Conservation (phyloP, 1,140 invertebrate genomes). For the Saxidomus purpurata region DNA sequence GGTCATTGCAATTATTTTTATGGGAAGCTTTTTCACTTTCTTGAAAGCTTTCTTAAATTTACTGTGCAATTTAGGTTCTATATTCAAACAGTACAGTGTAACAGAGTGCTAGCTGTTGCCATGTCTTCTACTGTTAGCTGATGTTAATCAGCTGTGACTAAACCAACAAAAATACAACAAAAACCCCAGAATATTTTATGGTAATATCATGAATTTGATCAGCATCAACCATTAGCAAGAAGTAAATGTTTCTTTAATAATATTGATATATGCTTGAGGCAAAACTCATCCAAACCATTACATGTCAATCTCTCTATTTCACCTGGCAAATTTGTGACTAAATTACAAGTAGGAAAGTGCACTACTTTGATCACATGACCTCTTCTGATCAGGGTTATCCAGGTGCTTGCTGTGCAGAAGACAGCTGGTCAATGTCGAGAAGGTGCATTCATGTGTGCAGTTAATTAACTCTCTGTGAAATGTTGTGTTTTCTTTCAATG, state of each 20-base stretch:
- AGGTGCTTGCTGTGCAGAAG: constrained; percentile 58
- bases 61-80: no score
- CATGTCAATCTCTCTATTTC: constrained; percentile 37
- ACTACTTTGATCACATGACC: constrained; percentile 52
- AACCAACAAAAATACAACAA: neutral
- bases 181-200: neutral
- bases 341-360: constrained; percentile 19
- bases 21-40: no score
- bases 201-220: neutral
- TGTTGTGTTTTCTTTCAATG: constrained; percentile 53
- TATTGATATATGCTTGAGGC: constrained; percentile 24
- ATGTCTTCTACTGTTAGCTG: neutral
- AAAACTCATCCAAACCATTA: constrained; percentile 39
- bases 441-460: constrained; percentile 51
- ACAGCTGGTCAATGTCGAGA: constrained; percentile 43
- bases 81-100: no score
- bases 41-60: no score
- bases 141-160: neutral
- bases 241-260: neutral
- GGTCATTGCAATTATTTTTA: no score
- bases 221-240: neutral
- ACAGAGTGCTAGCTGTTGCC: no score
- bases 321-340: constrained; percentile 59
- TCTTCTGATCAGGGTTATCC: constrained; percentile 50
- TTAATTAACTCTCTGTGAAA: constrained; percentile 45